A percentile compares a stretch with the other conserved stretches of the same genome.
phyloP scores from a whole-genome alignment of 2,113 vertebrate genomes.

The Empidonax alnorum region DNA sequence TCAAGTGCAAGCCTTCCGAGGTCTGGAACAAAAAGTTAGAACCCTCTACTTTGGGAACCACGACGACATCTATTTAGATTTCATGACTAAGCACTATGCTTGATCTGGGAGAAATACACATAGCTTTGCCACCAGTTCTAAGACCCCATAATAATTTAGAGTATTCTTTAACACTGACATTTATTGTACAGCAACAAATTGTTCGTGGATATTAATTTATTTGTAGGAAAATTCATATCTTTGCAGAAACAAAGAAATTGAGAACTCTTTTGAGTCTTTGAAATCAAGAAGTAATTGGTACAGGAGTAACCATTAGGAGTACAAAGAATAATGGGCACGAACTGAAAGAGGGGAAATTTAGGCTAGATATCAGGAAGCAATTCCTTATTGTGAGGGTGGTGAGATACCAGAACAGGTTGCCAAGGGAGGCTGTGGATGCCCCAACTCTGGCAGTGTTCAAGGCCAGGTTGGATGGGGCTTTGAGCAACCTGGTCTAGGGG shows the following conservation, averaged over 20 bases:
- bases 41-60: not conserved
- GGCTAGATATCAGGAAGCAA: not conserved
- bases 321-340: not conserved
- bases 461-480: not conserved
- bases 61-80: not conserved
- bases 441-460: not conserved
- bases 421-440: not conserved
- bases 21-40: not conserved
- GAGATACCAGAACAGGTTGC: not conserved
- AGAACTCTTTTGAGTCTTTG: not conserved
- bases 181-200: not conserved
- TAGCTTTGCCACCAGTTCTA: not conserved
- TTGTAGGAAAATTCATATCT: not conserved
- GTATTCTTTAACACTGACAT: not conserved
- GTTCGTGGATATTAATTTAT: not conserved
- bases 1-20: not conserved
- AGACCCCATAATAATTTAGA: not conserved
- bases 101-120: not conserved
- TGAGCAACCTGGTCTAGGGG: not conserved
- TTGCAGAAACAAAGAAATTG: not conserved
- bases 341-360: not conserved
- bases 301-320: not conserved
- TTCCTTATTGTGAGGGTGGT: not conserved
- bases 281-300: not conserved
- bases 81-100: not conserved